Evolutionary conservation across 2,888 invertebrate species (phyloP).

Genomic region (Tetranychus truncatus): DNA sequence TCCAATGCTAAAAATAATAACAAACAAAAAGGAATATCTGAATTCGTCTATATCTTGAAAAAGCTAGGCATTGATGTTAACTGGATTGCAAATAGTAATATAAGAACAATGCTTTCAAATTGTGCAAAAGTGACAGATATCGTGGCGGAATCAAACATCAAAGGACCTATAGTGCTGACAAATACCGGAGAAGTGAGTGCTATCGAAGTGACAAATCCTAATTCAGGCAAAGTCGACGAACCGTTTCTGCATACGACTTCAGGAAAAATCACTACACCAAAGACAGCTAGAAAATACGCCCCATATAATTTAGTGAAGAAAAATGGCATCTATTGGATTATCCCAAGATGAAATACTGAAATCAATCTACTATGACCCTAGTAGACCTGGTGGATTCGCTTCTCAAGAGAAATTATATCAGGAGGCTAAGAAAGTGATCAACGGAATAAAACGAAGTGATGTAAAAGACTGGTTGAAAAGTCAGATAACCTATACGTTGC

Average conservation of each 20-base stretch:
- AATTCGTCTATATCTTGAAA: conserved; percentile 13
- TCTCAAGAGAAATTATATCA: conserved; percentile 10
- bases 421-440: background rate
- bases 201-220: no score
- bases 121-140: no score
- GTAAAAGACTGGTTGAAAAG: conserved; percentile 19
- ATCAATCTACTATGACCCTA: conserved; percentile 14
- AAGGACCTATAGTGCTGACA: no score
- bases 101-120: background rate
- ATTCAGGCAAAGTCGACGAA: no score
- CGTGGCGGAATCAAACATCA: no score
- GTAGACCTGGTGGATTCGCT: conserved; percentile 14
- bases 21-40: background rate
- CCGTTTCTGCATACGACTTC: no score
- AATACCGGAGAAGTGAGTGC: no score
- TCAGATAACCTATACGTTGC: conserved; percentile 21
- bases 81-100: conserved; percentile 12
- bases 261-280: no score
- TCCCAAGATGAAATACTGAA: background rate
- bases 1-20: background rate
- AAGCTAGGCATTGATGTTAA: conserved; percentile 5
- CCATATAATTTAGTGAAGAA: background rate
- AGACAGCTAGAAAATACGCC: background rate
- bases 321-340: background rate
- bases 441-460: conserved; percentile 6